Base-by-base conservation (phyloP, 92 coral and sea anemone genomes). In the Phymanthus crucifer region DNA sequence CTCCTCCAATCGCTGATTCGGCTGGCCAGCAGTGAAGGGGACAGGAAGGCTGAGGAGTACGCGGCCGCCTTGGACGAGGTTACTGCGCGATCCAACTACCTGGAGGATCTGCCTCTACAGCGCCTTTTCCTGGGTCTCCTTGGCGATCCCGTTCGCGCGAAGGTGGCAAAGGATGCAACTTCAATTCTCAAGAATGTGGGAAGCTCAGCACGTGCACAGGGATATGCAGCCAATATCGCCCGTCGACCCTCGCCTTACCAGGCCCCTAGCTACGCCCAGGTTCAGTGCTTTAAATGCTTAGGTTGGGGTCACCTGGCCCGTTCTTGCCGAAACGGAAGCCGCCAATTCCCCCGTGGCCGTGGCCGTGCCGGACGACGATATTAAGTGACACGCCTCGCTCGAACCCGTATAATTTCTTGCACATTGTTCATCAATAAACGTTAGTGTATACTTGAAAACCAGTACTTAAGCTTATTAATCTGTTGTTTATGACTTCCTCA, bases 61-160 rank as follows among this genome's bases (percentile, higher is more conserved):
- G 32, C 64, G 14, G 73, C 73, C 6, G 73, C 82, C 23, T 26
- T 23, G 27, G 73, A 78, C 38, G 82, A 78, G 31, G 67, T 67
- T 17, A 16, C 65, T 32, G 73, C 83, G 64, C 40, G 74, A 27
- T 13, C 75, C 40, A 73, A 78, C 24, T n/a, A 38, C 73, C 17
- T 78, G 58, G 82, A 61, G 11, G 50, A 61, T 12, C 9, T 6
- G 8, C 68, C 26, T 27, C 27, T 66, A 5, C 57, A 67, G 19
- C 54, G 19, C 12, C 54, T 36, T 26, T 64, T 64, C 23, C 82
- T 78, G 29, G 27, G 58, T 3, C 69, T 78, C 40, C 45, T 78
- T 54, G 82, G 82, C 13, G 82, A 78, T n/a, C 82, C 33, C 34
- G 57, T 78, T 17, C 46, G 82, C 10, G 82, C 82, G n/a, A 66